Evolutionary conservation across 2,888 invertebrate genomes (phyloP).

Genomic region (Falcaria lacertinaria): DNA sequence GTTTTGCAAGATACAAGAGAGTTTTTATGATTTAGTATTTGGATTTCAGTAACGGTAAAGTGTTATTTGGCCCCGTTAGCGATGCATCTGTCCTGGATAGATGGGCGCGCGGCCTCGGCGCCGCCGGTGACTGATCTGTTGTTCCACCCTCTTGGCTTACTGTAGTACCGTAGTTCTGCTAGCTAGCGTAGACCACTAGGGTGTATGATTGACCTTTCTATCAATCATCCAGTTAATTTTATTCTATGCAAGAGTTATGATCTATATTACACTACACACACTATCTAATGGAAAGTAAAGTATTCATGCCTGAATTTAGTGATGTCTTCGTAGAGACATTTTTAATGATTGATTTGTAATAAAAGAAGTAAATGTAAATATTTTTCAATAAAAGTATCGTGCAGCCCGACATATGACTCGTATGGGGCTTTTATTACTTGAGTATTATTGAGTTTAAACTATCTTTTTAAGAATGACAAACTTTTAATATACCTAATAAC

Average conservation of each 20-base stretch:
- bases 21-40: conserved; percentile 80
- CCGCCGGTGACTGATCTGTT: conserved; percentile 56
- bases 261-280: conserved; percentile 73
- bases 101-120: conserved; percentile 52
- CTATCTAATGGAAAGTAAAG: conserved; percentile 62
- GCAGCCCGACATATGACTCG: conserved; percentile 67
- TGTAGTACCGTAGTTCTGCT: conserved; percentile 76
- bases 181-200: conserved; percentile 78
- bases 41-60: conserved; percentile 78
- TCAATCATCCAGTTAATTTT: conserved; percentile 73
- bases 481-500: conserved; percentile 54
- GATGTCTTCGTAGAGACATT: conserved; percentile 76
- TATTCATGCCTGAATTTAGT: conserved; percentile 74
- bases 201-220: conserved; percentile 77
- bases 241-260: conserved; percentile 77
- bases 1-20: conserved; percentile 77
- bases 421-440: conserved; percentile 69
- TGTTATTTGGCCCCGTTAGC: conserved; percentile 81
- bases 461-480: conserved; percentile 65
- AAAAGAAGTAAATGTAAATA: conserved; percentile 74
- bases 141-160: conserved; percentile 77
- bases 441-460: conserved; percentile 60
- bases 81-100: conserved; percentile 80
- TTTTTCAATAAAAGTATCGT: conserved; percentile 59
- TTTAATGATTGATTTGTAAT: conserved; percentile 67